Evolutionary conservation across 2,797 vertebrate species (phyloP).

Genomic region (Adrianichthys oophorus): DNA sequence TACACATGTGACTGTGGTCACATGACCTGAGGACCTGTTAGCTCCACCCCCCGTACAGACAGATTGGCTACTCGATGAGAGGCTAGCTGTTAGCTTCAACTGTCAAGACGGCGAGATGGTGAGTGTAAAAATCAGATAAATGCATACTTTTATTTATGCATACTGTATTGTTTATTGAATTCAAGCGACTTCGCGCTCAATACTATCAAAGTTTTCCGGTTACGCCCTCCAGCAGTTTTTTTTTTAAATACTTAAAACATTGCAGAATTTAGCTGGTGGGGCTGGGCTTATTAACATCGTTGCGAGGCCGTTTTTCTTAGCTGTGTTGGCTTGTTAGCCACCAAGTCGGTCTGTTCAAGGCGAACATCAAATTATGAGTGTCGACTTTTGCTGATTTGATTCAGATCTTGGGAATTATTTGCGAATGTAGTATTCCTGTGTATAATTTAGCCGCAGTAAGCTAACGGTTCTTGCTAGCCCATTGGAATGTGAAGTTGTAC

Average conservation of each 20-base stretch:
- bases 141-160: too few species aligned
- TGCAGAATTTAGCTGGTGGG: constrained; percentile 41
- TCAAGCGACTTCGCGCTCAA: neutral
- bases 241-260: constrained; percentile 4
- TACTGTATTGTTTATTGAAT: neutral
- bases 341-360: neutral
- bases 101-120: constrained; percentile 76
- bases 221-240: neutral
- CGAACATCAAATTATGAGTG: too few species aligned
- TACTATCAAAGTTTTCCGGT: rapidly evolving
- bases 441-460: neutral
- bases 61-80: constrained; percentile 50
- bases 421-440: too few species aligned
- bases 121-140: constrained; percentile 43
- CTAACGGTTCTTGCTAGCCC: constrained; percentile 10
- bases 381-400: too few species aligned
- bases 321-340: constrained; percentile 2
- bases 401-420: too few species aligned
- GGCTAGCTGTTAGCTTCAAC: constrained; percentile 72
- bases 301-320: constrained; percentile 43
- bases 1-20: constrained; percentile 59
- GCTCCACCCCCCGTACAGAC: constrained; percentile 44
- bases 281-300: constrained; percentile 35
- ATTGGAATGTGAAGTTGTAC: constrained; percentile 15
- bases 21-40: constrained; percentile 45